Evolutionary conservation across 2,113 vertebrate species (phyloP).

Genomic region (Chelonoidis abingdonii): DNA sequence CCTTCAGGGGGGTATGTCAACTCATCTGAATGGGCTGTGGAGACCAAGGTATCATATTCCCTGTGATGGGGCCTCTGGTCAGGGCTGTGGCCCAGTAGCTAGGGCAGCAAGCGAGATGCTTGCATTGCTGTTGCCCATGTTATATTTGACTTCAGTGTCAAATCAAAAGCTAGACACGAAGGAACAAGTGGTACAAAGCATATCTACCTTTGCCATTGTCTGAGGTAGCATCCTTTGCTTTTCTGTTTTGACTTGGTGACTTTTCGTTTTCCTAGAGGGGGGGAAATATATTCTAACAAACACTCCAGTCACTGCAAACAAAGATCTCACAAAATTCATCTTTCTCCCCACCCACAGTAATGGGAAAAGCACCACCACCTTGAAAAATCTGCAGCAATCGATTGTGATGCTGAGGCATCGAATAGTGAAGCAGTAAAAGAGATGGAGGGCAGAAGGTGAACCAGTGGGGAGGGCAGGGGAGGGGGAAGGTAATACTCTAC

Average conservation of each 20-base stretch:
- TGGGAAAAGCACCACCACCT: not conserved
- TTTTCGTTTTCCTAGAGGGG: conserved; percentile 94
- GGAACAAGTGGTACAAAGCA: accelerated
- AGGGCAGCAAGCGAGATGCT: not conserved
- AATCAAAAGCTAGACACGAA: not conserved
- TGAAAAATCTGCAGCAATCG: not conserved
- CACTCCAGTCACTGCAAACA: not conserved
- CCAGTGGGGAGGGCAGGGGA: not conserved
- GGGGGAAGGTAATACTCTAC: not conserved
- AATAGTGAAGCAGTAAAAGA: not conserved
- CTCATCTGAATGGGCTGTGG: not conserved
- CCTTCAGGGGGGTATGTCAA: too few relatives aligned
- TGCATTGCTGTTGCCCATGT: accelerated
- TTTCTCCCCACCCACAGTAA: not conserved
- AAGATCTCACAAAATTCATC: not conserved
- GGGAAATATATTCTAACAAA: not conserved
- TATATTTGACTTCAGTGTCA: not conserved
- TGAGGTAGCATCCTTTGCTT: conserved; percentile 96
- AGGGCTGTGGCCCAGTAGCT: not conserved
- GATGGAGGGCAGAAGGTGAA: not conserved
- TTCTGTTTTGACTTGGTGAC: conserved; percentile 97
- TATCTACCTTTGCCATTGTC: conserved; percentile 96
- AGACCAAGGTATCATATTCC: not conserved
- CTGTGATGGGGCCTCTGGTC: not conserved
- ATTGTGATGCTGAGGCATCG: not conserved